Evolutionary conservation across 1,140 invertebrate genomes (phyloP).

Genomic region (Drosophila varians): DNA sequence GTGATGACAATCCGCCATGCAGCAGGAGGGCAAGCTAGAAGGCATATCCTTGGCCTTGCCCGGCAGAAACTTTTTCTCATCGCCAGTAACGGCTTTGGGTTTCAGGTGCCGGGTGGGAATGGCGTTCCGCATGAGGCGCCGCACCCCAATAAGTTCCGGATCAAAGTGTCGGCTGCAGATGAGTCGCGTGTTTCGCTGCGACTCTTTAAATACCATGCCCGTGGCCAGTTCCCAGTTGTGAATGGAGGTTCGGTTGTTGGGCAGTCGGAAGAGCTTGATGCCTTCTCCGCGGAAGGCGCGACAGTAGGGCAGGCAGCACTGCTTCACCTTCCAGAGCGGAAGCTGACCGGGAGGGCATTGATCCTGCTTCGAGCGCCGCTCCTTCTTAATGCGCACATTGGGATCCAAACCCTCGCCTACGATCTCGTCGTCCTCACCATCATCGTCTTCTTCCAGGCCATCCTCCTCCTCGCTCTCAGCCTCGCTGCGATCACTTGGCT

Average conservation of each 20-base stretch:
- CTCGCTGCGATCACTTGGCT: conserved; percentile 28
- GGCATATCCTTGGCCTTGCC: background rate
- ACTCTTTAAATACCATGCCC: conserved; percentile 63
- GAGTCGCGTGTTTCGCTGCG: conserved; percentile 67
- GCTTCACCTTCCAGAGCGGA: conserved; percentile 62
- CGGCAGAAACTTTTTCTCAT: background rate
- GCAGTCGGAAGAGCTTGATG: conserved; percentile 68
- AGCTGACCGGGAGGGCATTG: conserved; percentile 21
- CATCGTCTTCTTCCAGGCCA: conserved; percentile 30
- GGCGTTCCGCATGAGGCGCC: conserved; percentile 61
- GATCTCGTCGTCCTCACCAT: conserved; percentile 21
- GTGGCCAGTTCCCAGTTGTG: conserved; percentile 63
- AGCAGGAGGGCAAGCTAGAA: conserved; percentile 30
- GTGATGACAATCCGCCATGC: conserved; percentile 42
- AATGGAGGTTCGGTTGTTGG: conserved; percentile 50
- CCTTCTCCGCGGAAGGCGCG: conserved; percentile 61
- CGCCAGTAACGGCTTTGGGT: background rate
- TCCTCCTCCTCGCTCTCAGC: conserved; percentile 32
- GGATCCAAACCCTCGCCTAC: background rate
- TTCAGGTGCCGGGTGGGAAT: conserved; percentile 57
- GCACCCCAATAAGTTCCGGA: conserved; percentile 61
- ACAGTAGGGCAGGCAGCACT: conserved; percentile 65
- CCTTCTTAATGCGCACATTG: conserved; percentile 22
- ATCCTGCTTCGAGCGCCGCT: conserved; percentile 34
- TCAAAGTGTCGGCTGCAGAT: conserved; percentile 73